Conservation (phyloP, 2,888 invertebrate species). For the Ditula angustiorana region DNA sequence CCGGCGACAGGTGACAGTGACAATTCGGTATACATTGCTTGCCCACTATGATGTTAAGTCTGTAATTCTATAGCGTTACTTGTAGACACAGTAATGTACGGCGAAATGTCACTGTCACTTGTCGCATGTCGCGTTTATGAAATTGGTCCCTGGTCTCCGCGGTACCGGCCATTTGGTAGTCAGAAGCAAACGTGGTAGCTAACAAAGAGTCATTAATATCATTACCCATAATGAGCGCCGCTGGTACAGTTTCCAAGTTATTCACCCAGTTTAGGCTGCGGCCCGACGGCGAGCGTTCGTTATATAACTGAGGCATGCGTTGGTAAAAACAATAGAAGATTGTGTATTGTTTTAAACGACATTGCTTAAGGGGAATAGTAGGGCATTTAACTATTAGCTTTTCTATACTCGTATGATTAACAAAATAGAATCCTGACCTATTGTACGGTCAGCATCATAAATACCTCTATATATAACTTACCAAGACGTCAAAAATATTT, state of each 20-base stretch:
- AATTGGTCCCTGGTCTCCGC: neutral
- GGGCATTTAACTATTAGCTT: neutral
- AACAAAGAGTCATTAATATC: constrained; percentile 38
- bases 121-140: no score
- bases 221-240: constrained; percentile 37
- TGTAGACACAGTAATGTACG: no score
- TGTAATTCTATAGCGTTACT: no score
- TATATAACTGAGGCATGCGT: neutral
- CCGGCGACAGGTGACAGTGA: no score
- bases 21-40: no score
- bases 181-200: neutral
- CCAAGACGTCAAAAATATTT: no score
- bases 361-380: neutral
- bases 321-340: constrained; percentile 14
- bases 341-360: neutral
- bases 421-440: no score
- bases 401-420: no score
- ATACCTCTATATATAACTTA: no score
- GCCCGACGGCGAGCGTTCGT: neutral
- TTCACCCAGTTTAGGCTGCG: constrained; percentile 25
- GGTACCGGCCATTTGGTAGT: constrained; percentile 11
- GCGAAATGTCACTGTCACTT: no score
- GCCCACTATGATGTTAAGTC: no score
- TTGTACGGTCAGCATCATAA: no score
- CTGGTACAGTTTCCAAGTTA: constrained; percentile 23